Base-by-base conservation (phyloP, 2,113 vertebrate species). In the Laticauda colubrina region DNA sequence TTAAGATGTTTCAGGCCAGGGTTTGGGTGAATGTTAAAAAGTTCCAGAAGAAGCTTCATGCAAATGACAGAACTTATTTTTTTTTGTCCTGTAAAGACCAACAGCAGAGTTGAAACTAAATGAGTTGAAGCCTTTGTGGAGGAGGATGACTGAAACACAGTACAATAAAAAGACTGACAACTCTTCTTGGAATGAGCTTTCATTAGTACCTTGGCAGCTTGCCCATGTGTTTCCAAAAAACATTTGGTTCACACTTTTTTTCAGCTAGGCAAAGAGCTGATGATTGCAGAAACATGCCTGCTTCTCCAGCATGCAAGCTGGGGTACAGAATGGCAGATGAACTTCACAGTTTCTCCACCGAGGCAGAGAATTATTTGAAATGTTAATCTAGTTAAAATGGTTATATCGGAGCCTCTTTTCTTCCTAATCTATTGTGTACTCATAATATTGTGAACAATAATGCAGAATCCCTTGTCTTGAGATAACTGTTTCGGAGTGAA, bases 291-390 rank as follows among this genome's bases (percentile, higher is more conserved):
- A 69, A 90, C 18, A n/a, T 75, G 11, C 81, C 43, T 3, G 2
- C 56, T 23, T 45, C 43, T 86, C 20, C 45, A 88, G 90, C 90
- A 89, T 88, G n/a, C 29, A 56, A 88, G 43, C 59, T 34, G 56
- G 59, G 24, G 2, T 89, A 23, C 43, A 61, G 87, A 64, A 85
- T 85, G n/a, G 87, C 23, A 57, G 54, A 91, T 51, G 85, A 64
- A 53, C 90, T 85, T 75, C 87, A 89, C 64, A 89, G 69, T 93
- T 89, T 93, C 90, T 91, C 64, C 90, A 89, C 39, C 85, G 90
- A 89, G 64, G 86, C 93, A 93, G 85, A 87, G 24, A 87, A 93
- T 90, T 88, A 59, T 54, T 89, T 92, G 53, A 92, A 43, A 93
- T 59, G 88, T 89, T 61, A 53, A 43, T 45, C n/a, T 91, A 91